phyloP scores from a whole-genome alignment of 2,113 vertebrate genomes.

The Catharus fuscescens region DNA sequence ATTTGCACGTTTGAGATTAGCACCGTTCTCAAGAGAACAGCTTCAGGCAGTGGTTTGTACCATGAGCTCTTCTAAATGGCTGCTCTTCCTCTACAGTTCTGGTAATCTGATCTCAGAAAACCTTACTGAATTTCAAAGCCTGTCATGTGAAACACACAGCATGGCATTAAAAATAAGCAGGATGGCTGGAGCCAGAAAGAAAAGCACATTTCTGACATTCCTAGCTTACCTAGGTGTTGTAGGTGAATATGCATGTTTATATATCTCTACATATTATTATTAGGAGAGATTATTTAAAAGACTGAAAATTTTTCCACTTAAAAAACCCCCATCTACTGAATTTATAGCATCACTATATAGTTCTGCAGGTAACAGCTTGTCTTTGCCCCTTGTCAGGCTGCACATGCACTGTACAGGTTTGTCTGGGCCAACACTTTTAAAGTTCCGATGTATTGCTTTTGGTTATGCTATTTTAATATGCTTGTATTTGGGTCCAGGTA shows the following conservation, averaged over 20 bases:
- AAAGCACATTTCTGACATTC: neutral
- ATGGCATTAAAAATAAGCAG: neutral
- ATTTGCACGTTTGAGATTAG: neutral
- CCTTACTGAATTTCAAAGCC: neutral
- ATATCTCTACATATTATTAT: neutral
- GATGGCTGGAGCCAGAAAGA: neutral
- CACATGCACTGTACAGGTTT: fast-evolving
- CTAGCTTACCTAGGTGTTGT: neutral
- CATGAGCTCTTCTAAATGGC: neutral
- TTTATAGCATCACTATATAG: neutral
- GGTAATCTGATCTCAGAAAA: constrained; percentile 2
- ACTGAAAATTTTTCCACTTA: neutral
- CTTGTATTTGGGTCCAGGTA: neutral
- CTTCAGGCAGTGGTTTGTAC: neutral
- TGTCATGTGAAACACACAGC: neutral
- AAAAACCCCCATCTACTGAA: neutral
- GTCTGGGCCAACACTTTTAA: neutral
- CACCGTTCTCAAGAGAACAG: neutral
- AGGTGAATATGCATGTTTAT: neutral
- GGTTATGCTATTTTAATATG: neutral
- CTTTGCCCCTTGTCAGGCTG: neutral
- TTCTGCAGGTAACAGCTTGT: neutral
- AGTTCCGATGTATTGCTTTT: neutral
- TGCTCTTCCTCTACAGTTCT: neutral
- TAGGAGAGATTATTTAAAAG: neutral